Evolutionary conservation across 64 coral and sea anemone species (phyloP).

Genomic region (Stichodactyla mertensii): DNA sequence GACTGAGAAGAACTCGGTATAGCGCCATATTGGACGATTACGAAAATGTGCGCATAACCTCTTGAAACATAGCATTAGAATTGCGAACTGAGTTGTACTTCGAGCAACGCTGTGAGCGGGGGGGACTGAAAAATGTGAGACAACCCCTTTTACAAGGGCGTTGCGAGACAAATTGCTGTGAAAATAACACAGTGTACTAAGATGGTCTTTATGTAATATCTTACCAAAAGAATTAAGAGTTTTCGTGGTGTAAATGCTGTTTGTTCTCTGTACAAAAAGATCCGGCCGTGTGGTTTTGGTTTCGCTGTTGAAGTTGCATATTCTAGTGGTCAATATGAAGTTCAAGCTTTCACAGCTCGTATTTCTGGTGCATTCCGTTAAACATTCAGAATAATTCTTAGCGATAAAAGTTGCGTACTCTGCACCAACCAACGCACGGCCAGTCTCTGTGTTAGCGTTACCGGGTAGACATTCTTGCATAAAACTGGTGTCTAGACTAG

Average conservation of each 20-base stretch:
- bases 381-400: not conserved
- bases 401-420: not conserved
- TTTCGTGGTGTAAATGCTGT: not conserved
- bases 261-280: not conserved
- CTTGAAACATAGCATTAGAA: not conserved
- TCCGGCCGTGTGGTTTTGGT: not conserved
- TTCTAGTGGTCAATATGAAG: not conserved
- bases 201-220: not conserved
- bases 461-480: not conserved
- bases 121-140: not conserved
- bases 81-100: not conserved
- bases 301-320: not conserved
- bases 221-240: not conserved
- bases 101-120: not conserved
- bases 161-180: not conserved
- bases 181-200: not conserved
- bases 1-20: too few species aligned
- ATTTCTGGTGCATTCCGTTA: not conserved
- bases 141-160: not conserved
- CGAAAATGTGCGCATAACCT: not conserved
- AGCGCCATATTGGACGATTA: not conserved
- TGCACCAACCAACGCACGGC: not conserved
- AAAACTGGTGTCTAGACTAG: not conserved
- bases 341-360: not conserved
- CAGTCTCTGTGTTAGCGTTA: not conserved